Base-by-base conservation (phyloP, 2,113 vertebrate species). In the Alces alces region DNA sequence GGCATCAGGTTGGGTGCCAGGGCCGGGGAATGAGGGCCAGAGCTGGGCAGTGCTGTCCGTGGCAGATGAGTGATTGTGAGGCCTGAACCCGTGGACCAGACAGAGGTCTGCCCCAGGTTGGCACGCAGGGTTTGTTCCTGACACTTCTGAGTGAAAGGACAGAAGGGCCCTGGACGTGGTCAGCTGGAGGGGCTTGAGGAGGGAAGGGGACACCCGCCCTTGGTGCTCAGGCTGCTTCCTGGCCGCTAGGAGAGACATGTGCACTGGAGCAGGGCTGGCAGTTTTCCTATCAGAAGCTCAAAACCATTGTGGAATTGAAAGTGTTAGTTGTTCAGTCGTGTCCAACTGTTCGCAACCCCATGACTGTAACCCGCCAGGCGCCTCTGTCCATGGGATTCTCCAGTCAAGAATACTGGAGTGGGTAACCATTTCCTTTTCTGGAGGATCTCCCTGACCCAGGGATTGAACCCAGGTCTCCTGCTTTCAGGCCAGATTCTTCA, bases 1-100 rank as follows among this genome's bases (percentile, higher is more conserved):
- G 39, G 12, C 55, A 6, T 21, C 17, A 1, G 45, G 55, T 27
- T 30, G 70, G 25, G 23, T 2, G 1, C 50, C 16, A 0, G 13
- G 25, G 30, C 58, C 7, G 1, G 16, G 33, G 14, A 45, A 23
- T 28, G 36, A 83, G 76, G 4, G 3, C 19, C 23, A 7, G 15
- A 43, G 73, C 45, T 36, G 73, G 45, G 14, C n/a, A 33, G 45
- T 66, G 19, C 58, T 50, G 50, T 91, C 39, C 14, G 7, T 43
- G 88, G 39, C 52, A 16, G 36, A 7, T 54, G 64, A 50, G 47
- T 50, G 47, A 50, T 3, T 50, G 33, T 25, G 43, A 73, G 28
- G 13, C 43, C 79, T n/a, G 83, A 55, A 17, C 64, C 50, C 28
- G 1, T 43, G 23, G 0, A 8, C 57, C 64, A 43, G 36, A 57